Evolutionary conservation across 2,797 vertebrate species (phyloP).

Genomic region (Accipiter badius): DNA sequence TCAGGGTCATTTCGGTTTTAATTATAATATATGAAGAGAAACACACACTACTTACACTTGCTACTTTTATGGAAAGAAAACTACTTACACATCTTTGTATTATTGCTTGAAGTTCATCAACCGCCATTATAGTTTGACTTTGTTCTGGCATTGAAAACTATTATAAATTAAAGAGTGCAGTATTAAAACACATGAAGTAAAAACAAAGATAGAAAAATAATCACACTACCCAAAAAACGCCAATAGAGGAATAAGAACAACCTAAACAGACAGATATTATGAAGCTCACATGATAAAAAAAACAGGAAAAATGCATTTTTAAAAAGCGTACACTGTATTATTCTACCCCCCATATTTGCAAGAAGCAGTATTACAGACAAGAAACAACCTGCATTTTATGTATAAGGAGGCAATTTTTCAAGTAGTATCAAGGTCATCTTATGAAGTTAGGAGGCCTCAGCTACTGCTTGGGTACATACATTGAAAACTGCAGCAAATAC

Average conservation of each 20-base stretch:
- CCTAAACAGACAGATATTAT: background rate
- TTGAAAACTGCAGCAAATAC: background rate
- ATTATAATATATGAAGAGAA: background rate
- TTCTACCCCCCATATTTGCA: background rate
- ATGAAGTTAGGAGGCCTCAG: background rate
- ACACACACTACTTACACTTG: background rate
- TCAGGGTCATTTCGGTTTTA: background rate
- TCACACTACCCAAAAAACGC: background rate
- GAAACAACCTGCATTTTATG: background rate
- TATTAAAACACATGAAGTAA: background rate
- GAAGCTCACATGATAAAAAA: background rate
- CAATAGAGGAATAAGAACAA: background rate
- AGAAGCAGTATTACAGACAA: background rate
- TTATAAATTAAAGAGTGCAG: background rate
- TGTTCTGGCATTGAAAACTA: conserved; percentile 52
- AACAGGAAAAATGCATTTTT: background rate
- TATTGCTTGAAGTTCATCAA: conserved; percentile 89
- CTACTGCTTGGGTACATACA: background rate
- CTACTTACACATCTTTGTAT: conserved; percentile 93
- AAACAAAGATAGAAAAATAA: background rate
- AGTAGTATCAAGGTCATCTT: background rate
- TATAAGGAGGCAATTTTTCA: background rate
- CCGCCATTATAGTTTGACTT: conserved; percentile 78
- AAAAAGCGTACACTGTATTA: background rate
- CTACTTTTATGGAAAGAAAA: background rate